Percentiles rank a stretch among this genome's conserved stretches.
Evolutionary conservation across 2,888 invertebrate genomes (phyloP).

Genomic region (Rhyacophila evoluta): DNA sequence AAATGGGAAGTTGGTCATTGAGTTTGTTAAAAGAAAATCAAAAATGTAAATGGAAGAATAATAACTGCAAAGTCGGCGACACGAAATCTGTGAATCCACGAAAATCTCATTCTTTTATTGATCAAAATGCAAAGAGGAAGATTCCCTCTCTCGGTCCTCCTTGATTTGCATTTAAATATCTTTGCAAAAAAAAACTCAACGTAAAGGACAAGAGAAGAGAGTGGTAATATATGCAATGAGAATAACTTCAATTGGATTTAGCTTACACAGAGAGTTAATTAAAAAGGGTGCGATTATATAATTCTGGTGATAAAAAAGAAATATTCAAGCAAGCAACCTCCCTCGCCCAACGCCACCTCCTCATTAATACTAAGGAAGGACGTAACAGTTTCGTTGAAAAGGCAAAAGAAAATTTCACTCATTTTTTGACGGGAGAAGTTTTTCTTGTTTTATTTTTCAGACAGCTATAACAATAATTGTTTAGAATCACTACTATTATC

Average conservation of each 20-base stretch:
- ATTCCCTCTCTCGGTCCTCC: not conserved
- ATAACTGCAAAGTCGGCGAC: constrained; percentile 22
- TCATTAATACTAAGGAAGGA: not conserved
- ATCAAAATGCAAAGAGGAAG: constrained; percentile 4
- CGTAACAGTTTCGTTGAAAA: not conserved
- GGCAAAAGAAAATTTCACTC: too few species aligned
- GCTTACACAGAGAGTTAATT: constrained; percentile 21
- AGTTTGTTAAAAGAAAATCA: not conserved
- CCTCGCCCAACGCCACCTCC: not conserved
- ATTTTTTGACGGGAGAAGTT: too few species aligned
- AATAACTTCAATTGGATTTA: not conserved
- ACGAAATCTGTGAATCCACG: constrained; percentile 5
- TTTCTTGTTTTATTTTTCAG: too few species aligned
- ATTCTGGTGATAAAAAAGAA: not conserved
- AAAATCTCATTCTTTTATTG: not conserved
- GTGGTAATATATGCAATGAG: constrained; percentile 3
- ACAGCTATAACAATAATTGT: too few species aligned
- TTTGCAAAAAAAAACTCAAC: not conserved
- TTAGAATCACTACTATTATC: too few species aligned
- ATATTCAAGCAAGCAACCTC: not conserved
- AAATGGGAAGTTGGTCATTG: not conserved
- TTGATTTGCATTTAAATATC: constrained; percentile 19
- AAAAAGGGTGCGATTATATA: constrained; percentile 24
- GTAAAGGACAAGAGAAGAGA: not conserved
- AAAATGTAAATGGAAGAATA: constrained; percentile 11